phyloP scores from a whole-genome alignment of 2,888 invertebrate species.

The Pedicia rivosa region DNA sequence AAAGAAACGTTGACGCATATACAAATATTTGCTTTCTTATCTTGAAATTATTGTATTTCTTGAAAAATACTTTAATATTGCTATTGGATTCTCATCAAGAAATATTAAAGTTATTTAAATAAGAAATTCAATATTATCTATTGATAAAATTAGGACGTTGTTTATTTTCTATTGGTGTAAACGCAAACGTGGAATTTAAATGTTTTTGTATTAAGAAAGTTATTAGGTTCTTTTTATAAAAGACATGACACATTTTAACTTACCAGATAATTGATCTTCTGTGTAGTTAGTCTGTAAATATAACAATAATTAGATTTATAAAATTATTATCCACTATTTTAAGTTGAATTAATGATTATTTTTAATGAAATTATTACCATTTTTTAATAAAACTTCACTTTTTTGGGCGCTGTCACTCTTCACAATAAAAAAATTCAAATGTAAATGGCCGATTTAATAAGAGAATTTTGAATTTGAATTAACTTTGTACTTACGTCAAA shows the following conservation, averaged over 20 bases:
- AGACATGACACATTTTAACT: conserved; percentile 36
- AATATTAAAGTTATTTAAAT: no score
- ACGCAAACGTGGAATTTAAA: conserved; percentile 3
- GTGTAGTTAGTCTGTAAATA: conserved; percentile 66
- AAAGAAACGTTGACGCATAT: no score
- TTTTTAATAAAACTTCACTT: background rate
- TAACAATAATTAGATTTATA: conserved; percentile 10
- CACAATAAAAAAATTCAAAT: background rate
- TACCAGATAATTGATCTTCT: conserved; percentile 85
- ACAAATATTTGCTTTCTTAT: no score
- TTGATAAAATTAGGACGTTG: no score
- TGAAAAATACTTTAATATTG: no score
- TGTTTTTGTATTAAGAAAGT: conserved; percentile 4
- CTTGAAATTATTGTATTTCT: no score
- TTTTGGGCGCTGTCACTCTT: conserved; percentile 5
- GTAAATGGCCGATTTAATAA: background rate
- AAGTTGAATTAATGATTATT: background rate
- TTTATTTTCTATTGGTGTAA: no score
- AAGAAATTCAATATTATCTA: no score
- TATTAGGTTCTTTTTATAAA: conserved; percentile 27
- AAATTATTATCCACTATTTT: background rate
- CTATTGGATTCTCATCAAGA: no score
- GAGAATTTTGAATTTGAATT: no score
- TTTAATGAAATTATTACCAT: conserved; percentile 1
- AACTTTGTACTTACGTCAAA: no score